Conservation (phyloP, 1,140 invertebrate species). For the Cotesia chilonis region DNA sequence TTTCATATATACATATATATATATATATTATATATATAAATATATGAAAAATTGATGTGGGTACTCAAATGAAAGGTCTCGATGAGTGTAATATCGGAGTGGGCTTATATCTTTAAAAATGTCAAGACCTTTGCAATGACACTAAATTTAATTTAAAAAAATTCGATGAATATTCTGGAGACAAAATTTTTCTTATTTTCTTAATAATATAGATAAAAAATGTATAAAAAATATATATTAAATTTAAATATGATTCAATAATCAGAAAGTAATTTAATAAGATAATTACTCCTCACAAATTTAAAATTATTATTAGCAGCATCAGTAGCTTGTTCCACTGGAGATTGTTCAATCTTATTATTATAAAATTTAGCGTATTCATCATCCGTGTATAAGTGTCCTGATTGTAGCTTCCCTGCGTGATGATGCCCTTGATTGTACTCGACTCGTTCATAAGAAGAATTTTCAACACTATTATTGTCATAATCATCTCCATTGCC, state of each 20-base stretch:
- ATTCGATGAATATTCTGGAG: too few species aligned
- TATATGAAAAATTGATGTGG: too few species aligned
- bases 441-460: constrained; percentile 45
- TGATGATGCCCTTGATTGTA: constrained; percentile 51
- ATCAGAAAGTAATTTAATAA: not conserved
- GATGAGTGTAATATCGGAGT: too few species aligned
- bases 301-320: constrained; percentile 19
- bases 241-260: not conserved
- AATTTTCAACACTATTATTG: constrained; percentile 41
- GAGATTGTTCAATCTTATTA: constrained; percentile 50
- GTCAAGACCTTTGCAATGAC: too few species aligned
- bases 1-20: too few species aligned
- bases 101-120: too few species aligned
- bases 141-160: too few species aligned
- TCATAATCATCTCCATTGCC: constrained; percentile 47
- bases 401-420: constrained; percentile 44
- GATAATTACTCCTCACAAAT: constrained; percentile 2
- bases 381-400: constrained; percentile 46
- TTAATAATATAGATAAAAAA: too few species aligned
- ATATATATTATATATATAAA: too few species aligned
- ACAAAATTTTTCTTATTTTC: too few species aligned
- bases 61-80: too few species aligned
- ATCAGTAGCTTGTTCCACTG: constrained; percentile 53
- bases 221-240: not conserved
- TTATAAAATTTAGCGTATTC: constrained; percentile 54